These are phyloP conservation scores for Clupea harengus DNA, from an alignment of 2,113 vertebrate species.

Conservation along the genomic window DNA sequence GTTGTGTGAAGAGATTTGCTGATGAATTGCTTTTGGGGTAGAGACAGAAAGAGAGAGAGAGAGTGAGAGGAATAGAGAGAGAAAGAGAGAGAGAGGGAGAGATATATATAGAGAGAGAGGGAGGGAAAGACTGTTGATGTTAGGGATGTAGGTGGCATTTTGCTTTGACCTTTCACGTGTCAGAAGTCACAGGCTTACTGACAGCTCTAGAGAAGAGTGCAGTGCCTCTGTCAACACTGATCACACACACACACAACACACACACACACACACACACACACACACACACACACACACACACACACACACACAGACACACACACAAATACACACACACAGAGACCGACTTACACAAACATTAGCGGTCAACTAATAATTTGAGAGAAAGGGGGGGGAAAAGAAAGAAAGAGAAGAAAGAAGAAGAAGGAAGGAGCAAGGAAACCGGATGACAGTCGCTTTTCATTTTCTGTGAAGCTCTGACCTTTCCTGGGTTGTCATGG, in stretches of 20 bases:
- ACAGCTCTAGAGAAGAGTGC: conserved; percentile 6
- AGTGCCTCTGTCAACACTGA: not conserved
- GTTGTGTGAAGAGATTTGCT: not conserved
- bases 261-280: not conserved
- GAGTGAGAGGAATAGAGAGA: not conserved
- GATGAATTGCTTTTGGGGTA: not conserved
- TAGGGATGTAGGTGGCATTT: conserved; percentile 14
- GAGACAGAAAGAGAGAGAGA: not conserved
- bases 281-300: not conserved
- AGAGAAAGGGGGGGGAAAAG: not conserved
- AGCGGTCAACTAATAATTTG: not conserved
- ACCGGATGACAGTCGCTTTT: not conserved
- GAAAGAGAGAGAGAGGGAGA: not conserved
- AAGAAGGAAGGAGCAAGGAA: not conserved
- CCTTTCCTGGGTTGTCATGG: conserved; percentile 7
- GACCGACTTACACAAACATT: not conserved
- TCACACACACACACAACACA: not conserved
- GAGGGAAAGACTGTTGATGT: not conserved
- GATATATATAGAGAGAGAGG: not conserved
- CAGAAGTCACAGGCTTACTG: conserved; percentile 7
- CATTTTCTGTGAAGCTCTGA: not conserved
- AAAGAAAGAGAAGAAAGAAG: not conserved
- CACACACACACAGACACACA: not conserved
- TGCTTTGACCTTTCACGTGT: conserved; percentile 6
- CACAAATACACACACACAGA: not conserved